Percentiles rank a stretch among this genome's conserved stretches.
Conservation (phyloP, 2,888 invertebrate genomes). For the Psococerastis gibbosa region DNA sequence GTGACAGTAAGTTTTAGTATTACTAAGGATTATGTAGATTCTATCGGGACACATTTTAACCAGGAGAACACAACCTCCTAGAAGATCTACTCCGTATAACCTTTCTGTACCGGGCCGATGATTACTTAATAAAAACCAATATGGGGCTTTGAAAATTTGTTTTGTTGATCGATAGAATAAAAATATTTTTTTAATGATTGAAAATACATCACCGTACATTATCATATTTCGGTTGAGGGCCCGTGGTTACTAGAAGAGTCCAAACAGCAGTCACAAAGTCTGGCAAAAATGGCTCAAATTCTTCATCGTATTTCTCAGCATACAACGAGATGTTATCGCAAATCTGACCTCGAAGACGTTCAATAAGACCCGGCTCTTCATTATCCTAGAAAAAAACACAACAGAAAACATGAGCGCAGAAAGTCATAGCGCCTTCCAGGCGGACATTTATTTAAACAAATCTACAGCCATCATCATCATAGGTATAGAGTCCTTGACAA, state of each 20-base stretch:
- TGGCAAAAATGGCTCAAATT: constrained; percentile 76
- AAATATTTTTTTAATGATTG: constrained; percentile 7
- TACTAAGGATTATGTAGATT: too few relatives aligned
- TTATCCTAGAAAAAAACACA: constrained; percentile 36
- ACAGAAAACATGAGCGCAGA: constrained; percentile 8
- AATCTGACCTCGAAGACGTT: constrained; percentile 83
- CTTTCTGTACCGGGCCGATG: too few relatives aligned
- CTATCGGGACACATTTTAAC: too few relatives aligned
- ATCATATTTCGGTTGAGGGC: constrained; percentile 76
- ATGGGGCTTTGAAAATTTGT: too few relatives aligned
- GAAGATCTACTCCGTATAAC: too few relatives aligned
- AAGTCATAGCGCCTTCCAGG: neutral
- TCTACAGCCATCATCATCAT: too few relatives aligned
- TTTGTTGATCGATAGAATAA: constrained; percentile 2
- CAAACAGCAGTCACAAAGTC: constrained; percentile 89
- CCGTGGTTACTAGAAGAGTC: constrained; percentile 72
- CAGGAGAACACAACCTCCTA: too few relatives aligned
- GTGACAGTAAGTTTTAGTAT: too few relatives aligned
- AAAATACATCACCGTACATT: too few relatives aligned
- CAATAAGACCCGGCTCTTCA: constrained; percentile 73
- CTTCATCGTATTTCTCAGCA: constrained; percentile 95
- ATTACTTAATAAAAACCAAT: too few relatives aligned
- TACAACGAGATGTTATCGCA: constrained; percentile 91
- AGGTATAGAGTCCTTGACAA: too few relatives aligned
- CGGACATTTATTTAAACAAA: constrained; percentile 7